Percentiles rank a stretch among this genome's conserved stretches.
These are phyloP conservation scores for Entelurus aequoreus DNA, from an alignment of 2,113 vertebrate species.

Conservation along the genomic window DNA sequence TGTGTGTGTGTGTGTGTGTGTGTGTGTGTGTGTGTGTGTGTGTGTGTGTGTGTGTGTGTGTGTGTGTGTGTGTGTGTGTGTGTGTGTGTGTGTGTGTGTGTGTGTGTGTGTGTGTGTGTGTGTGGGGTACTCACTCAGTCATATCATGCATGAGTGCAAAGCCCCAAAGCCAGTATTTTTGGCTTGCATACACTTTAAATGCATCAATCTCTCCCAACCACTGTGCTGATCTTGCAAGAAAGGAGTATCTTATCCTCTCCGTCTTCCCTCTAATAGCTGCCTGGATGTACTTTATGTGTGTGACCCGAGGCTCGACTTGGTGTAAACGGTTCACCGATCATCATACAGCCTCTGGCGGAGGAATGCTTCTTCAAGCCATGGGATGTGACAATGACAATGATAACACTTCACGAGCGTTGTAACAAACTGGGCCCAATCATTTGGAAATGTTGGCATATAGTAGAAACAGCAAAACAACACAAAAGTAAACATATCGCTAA, in stretches of 20 bases:
- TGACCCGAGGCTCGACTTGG: not conserved
- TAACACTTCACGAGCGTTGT: too few relatives aligned
- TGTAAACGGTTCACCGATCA: slow-evolving; percentile 2
- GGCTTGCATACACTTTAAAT: slow-evolving; percentile 2
- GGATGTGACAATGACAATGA: not conserved
- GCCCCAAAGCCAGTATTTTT: not conserved
- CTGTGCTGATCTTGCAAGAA: not conserved
- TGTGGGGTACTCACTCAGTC: not conserved
- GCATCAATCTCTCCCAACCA: not conserved
- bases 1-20: too few relatives aligned
- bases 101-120: not conserved
- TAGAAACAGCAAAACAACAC: too few relatives aligned
- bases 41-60: not conserved
- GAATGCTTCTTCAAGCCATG: not conserved
- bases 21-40: not conserved
- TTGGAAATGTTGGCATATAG: too few relatives aligned
- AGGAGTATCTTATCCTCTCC: not conserved
- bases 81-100: too few relatives aligned
- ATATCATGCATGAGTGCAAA: not conserved
- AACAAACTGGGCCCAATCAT: too few relatives aligned
- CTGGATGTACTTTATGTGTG: not conserved
- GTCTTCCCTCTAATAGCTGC: not conserved
- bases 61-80: not conserved
- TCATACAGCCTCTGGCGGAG: not conserved
- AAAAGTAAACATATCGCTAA: too few relatives aligned